These are phyloP conservation scores for Idaea aversata DNA, from an alignment of 2,888 invertebrate species.

Conservation along the genomic window DNA sequence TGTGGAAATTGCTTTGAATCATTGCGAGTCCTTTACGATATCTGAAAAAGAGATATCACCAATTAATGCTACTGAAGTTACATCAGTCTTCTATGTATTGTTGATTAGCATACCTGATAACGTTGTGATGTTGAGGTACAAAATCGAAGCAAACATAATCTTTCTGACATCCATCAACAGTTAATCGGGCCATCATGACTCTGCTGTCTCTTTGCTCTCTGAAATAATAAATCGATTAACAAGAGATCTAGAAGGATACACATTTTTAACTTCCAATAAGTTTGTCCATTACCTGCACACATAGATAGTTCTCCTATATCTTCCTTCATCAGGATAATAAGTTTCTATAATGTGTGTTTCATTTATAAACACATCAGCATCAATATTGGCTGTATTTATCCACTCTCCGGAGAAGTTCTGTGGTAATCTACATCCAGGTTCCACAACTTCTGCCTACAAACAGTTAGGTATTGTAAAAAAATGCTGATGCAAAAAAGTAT, in stretches of 20 bases:
- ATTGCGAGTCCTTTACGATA: constrained; percentile 93
- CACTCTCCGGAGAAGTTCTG: constrained; percentile 97
- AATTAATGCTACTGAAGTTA: neutral
- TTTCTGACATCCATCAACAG: constrained; percentile 97
- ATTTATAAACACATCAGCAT: constrained; percentile 95
- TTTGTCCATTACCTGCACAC: constrained; percentile 83
- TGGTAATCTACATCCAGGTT: constrained; percentile 94
- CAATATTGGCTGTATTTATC: constrained; percentile 98
- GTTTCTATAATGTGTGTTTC: constrained; percentile 98
- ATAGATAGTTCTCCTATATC: constrained; percentile 93
- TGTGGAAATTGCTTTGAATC: constrained; percentile 93
- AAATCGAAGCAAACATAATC: constrained; percentile 99
- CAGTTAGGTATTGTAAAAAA: constrained; percentile 7
- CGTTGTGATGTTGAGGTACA: constrained; percentile 96
- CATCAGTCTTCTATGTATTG: neutral
- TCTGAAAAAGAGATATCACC: constrained; percentile 58
- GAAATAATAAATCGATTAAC: constrained; percentile 23
- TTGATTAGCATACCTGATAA: constrained; percentile 82
- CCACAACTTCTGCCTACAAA: constrained; percentile 89
- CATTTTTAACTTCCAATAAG: neutral
- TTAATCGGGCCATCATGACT: constrained; percentile 97
- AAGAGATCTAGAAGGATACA: neutral
- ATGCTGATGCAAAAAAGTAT: constrained; percentile 5
- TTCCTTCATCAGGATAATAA: constrained; percentile 94
- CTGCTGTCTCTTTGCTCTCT: constrained; percentile 93